Conservation (phyloP, 2,113 vertebrate species). For the Syngnathus floridae region DNA sequence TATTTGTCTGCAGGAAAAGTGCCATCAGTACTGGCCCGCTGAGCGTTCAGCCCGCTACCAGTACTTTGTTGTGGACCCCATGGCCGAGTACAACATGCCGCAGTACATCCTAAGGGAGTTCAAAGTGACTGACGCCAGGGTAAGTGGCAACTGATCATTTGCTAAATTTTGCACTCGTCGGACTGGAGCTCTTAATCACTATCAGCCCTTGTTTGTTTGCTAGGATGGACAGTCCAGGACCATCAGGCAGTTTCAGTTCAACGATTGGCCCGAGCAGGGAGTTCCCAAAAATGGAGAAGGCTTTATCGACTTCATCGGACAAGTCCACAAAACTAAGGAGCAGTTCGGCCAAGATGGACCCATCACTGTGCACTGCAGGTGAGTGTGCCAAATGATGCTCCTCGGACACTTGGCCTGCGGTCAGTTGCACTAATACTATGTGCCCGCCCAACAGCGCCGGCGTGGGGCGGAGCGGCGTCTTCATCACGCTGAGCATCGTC, state of each 20-base stretch:
- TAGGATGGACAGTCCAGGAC: slow-evolving; percentile 96
- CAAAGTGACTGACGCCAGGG: slow-evolving; percentile 93
- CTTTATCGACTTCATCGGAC: slow-evolving; percentile 96
- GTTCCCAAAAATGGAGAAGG: slow-evolving; percentile 94
- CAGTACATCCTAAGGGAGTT: slow-evolving; percentile 98
- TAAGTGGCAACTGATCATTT: slow-evolving; percentile 46
- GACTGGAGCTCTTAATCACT: neutral
- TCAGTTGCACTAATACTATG: slow-evolving; percentile 6
- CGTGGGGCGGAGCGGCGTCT: slow-evolving; percentile 90
- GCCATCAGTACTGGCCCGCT: slow-evolving; percentile 97
- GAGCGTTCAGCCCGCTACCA: slow-evolving; percentile 94
- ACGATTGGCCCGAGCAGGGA: slow-evolving; percentile 96
- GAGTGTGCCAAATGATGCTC: neutral
- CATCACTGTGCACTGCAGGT: slow-evolving; percentile 96
- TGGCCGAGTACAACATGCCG: slow-evolving; percentile 99
- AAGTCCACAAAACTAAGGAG: slow-evolving; percentile 98
- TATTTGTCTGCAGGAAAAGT: slow-evolving; percentile 80
- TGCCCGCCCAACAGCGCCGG: slow-evolving; percentile 74
- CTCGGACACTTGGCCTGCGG: neutral
- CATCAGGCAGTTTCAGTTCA: slow-evolving; percentile 98
- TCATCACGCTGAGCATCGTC: slow-evolving; percentile 93
- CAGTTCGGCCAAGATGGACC: slow-evolving; percentile 97
- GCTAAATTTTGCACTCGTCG: neutral
- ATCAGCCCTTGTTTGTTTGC: neutral
- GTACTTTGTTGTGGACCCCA: slow-evolving; percentile 96